Evolutionary conservation across 2,797 vertebrate species (phyloP), one percentile per base, ranked within the genome.

Genomic region (Taeniopygia guttata): DNA sequence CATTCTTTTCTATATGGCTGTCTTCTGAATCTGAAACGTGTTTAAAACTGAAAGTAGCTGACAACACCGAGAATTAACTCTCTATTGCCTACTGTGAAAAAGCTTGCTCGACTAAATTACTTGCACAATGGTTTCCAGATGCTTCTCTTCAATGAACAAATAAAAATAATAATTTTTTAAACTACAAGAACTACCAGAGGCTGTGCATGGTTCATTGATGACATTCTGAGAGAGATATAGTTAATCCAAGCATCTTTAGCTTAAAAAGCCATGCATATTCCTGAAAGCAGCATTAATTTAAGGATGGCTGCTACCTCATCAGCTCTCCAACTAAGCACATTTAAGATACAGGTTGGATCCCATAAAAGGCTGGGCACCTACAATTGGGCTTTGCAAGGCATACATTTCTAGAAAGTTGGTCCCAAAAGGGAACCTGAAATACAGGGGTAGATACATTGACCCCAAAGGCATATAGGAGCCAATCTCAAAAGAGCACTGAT

Each of bases 31-130:
- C 84, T 4, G 6, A 93, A 89, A 90, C 46, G 5, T 94, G 92
- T 95, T 90, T 80, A 58, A 68, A 96, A 95, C 84, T 74, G 34
- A 96, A 96, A 97, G 91, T 63, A 85, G 91, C 55, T 93, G 75
- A 94, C 95, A 97, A 97, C 95, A 92, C 48, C 12, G 26, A 96
- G 87, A 94, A 97, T 97, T 96, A 97, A 97, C 95, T 91, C 94
- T 90, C 93, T 90, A 38, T 27, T 95, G 93, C 95, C 96, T 97
- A 94, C 51, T 95, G 94, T 89, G 95, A 94, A 96, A 96, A 96
- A 67, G 79, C 82, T 80, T 96, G 77, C 86, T 91, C 96, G 90
- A 95, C 69, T 92, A 91, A 95, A 96, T 87, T 87, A 95, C 55
- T 85, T 85, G 87, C 52, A 74, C 79, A 89, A 63, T 59, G 29